A percentile compares a stretch with the other conserved stretches of the same genome.
phyloP scores from a whole-genome alignment of 2,797 vertebrate species.

The Notolepis coatsorum region DNA sequence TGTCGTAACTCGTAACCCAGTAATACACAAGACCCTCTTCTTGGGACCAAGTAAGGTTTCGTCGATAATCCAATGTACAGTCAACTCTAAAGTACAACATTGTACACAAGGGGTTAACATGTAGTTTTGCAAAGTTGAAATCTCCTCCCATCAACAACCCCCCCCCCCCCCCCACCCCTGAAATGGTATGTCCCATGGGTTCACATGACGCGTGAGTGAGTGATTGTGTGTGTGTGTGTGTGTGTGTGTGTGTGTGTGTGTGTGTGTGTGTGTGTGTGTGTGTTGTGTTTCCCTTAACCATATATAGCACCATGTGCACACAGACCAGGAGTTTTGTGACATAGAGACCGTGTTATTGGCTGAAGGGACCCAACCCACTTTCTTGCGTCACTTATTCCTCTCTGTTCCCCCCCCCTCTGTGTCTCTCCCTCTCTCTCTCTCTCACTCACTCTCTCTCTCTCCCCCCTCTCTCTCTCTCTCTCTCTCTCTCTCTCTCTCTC shows the following conservation, averaged over 20 bases:
- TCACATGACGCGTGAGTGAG: slow-evolving; percentile 81
- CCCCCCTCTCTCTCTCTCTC: slow-evolving; percentile 32
- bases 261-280: slow-evolving; percentile 41
- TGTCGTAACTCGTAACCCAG: slow-evolving; percentile 18
- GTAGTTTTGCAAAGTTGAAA: slow-evolving; percentile 60
- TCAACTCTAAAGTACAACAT: not conserved
- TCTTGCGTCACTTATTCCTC: not conserved
- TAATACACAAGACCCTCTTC: not conserved
- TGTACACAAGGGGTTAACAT: slow-evolving; percentile 70
- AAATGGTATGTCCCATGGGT: slow-evolving; percentile 89
- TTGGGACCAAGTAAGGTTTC: slow-evolving; percentile 1
- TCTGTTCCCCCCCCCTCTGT: not conserved
- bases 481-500: slow-evolving; percentile 30
- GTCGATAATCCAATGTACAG: slow-evolving; percentile 8
- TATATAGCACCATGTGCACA: slow-evolving; percentile 91
- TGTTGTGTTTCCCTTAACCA: slow-evolving; percentile 83
- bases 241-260: slow-evolving; percentile 28
- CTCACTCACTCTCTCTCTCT: slow-evolving; percentile 18
- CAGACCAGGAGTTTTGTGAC: slow-evolving; percentile 68
- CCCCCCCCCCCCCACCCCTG: too few relatives aligned
- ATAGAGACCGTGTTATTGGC: slow-evolving; percentile 67
- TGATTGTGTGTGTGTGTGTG: slow-evolving; percentile 34
- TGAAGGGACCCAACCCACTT: slow-evolving; percentile 27
- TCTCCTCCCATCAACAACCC: slow-evolving; percentile 77
- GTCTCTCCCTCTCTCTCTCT: slow-evolving; percentile 3